Evolutionary conservation across 2,888 invertebrate genomes (phyloP).

Genomic region (Xanthostigma xanthostigma): DNA sequence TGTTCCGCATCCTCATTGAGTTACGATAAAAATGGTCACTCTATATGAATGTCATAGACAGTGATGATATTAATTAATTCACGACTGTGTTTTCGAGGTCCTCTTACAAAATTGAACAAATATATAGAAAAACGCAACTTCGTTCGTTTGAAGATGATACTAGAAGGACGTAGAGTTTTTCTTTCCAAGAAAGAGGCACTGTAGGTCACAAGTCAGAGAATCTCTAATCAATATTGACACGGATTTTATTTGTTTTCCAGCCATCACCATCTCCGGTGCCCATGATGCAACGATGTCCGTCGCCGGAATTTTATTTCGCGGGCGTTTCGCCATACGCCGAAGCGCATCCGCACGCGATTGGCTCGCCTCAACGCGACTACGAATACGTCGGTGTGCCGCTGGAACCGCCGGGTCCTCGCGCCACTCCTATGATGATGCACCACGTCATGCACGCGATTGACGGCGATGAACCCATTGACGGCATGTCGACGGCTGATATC

Average conservation of each 20-base stretch:
- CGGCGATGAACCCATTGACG: conserved; percentile 31
- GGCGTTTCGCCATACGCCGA: conserved; percentile 21
- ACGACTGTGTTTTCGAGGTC: too few relatives aligned
- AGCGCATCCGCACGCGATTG: conserved; percentile 27
- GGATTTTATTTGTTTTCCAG: conserved; percentile 20
- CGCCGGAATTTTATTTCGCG: conserved; percentile 22
- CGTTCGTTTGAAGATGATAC: too few relatives aligned
- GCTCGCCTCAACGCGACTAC: conserved; percentile 39
- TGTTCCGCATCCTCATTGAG: too few relatives aligned
- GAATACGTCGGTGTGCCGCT: conserved; percentile 62
- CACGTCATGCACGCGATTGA: not conserved
- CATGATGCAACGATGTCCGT: conserved; percentile 33
- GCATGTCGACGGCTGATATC: conserved; percentile 79
- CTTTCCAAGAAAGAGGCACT: too few relatives aligned
- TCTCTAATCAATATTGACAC: too few relatives aligned
- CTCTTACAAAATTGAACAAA: too few relatives aligned
- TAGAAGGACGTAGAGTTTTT: too few relatives aligned
- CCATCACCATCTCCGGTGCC: conserved; percentile 42
- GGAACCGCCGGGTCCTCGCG: conserved; percentile 53
- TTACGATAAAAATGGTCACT: too few relatives aligned
- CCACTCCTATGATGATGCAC: conserved; percentile 34
- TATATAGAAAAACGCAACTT: too few relatives aligned
- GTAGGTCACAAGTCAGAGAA: too few relatives aligned
- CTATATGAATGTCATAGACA: too few relatives aligned
- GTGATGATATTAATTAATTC: too few relatives aligned